Percentiles rank a stretch among this genome's conserved stretches.
phyloP scores from a whole-genome alignment of 2,888 invertebrate genomes.

The Saturnia japonica region DNA sequence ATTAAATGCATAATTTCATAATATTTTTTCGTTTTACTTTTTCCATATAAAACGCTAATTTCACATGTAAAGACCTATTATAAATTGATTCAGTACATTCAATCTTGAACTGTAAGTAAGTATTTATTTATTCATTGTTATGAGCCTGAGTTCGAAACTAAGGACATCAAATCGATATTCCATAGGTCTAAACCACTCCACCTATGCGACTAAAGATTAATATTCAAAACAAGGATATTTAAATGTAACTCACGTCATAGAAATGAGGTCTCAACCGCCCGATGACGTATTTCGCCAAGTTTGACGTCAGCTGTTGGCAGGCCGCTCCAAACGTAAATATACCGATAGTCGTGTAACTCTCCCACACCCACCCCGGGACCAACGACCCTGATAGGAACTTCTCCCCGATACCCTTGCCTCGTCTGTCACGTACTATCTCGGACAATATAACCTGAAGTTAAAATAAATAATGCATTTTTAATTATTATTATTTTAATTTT shows the following conservation, averaged over 20 bases:
- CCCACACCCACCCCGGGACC: slow-evolving; percentile 84
- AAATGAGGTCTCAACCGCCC: slow-evolving; percentile 94
- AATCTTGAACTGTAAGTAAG: too few relatives aligned
- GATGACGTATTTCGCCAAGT: slow-evolving; percentile 90
- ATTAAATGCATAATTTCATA: too few relatives aligned
- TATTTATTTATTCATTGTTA: too few relatives aligned
- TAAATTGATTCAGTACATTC: too few relatives aligned
- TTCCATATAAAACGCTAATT: too few relatives aligned
- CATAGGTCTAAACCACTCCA: too few relatives aligned
- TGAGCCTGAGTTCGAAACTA: too few relatives aligned
- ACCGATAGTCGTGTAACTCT: slow-evolving; percentile 84
- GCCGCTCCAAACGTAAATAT: slow-evolving; percentile 89
- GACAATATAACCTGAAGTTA: slow-evolving; percentile 53
- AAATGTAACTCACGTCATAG: slow-evolving; percentile 73
- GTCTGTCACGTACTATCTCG: slow-evolving; percentile 57
- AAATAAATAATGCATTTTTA: neutral
- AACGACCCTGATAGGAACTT: slow-evolving; percentile 68
- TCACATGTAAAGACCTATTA: too few relatives aligned
- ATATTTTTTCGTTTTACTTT: too few relatives aligned
- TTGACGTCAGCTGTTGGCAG: slow-evolving; percentile 88
- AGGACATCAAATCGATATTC: too few relatives aligned
- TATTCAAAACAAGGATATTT: neutral
- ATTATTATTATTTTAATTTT: neutral
- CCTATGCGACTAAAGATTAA: too few relatives aligned
- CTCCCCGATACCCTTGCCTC: slow-evolving; percentile 61